A percentile compares a stretch with the other conserved stretches of the same genome.
These are phyloP conservation scores for Mystacides longicornis DNA, from an alignment of 2,888 invertebrate genomes.

Conservation along the genomic window DNA sequence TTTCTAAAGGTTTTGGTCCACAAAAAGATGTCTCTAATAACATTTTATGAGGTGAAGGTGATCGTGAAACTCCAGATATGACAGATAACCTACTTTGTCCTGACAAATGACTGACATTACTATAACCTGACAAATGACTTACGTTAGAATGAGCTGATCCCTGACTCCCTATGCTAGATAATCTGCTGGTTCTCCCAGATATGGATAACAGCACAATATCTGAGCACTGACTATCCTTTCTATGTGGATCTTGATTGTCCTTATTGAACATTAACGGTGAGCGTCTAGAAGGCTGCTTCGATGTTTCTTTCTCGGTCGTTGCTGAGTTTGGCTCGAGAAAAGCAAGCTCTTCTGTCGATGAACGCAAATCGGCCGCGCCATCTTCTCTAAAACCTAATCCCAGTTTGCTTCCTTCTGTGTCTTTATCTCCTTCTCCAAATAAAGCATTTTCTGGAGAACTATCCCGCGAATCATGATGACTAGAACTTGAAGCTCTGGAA, in stretches of 20 bases:
- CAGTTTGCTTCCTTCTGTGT: conserved; percentile 43
- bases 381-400: conserved; percentile 61
- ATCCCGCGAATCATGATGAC: conserved; percentile 79
- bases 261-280: conserved; percentile 41
- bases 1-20: conserved; percentile 67
- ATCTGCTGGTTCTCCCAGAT: conserved; percentile 72
- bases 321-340: conserved; percentile 59
- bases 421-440: conserved; percentile 49
- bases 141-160: conserved; percentile 51
- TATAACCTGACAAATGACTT: conserved; percentile 32
- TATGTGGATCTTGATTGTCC: conserved; percentile 52
- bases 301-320: conserved; percentile 30
- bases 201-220: conserved; percentile 69
- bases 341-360: conserved; percentile 82
- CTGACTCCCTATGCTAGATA: conserved; percentile 77
- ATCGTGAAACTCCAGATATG: conserved; percentile 55
- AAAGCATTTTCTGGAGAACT: conserved; percentile 80
- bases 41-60: conserved; percentile 87
- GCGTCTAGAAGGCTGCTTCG: conserved; percentile 38
- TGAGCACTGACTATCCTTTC: conserved; percentile 68
- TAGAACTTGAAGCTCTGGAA: conserved; percentile 81
- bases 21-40: conserved; percentile 86
- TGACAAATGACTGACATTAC: conserved; percentile 26
- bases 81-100: conserved; percentile 36
- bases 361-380: conserved; percentile 76